phyloP scores from a whole-genome alignment of 2,113 vertebrate genomes.

The Leptodactylus fuscus region DNA sequence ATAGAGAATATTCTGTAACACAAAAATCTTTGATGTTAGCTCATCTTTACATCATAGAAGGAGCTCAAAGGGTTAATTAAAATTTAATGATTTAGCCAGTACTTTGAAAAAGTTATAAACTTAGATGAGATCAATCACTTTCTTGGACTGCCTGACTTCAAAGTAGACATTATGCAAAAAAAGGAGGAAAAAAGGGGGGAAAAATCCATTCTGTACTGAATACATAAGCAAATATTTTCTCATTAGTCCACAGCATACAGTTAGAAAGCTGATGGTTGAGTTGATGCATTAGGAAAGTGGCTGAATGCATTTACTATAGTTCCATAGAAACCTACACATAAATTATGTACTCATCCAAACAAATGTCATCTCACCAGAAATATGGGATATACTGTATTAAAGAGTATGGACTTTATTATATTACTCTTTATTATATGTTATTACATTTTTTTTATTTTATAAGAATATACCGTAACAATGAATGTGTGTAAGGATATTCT shows the following conservation, averaged over 20 bases:
- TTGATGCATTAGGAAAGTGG: conserved; percentile 72
- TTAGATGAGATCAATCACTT: conserved; percentile 96
- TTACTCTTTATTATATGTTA: no score
- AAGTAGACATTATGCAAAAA: conserved; percentile 90
- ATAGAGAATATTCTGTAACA: conserved; percentile 75
- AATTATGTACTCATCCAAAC: neutral
- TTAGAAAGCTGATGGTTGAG: conserved; percentile 75
- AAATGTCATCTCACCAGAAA: neutral
- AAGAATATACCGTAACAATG: no score
- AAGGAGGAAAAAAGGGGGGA: neutral
- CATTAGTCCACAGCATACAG: conserved; percentile 76
- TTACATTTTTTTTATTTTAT: no score
- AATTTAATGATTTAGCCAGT: conserved; percentile 95
- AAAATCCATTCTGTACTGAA: conserved; percentile 77
- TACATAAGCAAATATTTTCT: conserved; percentile 83
- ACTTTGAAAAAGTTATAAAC: conserved; percentile 97
- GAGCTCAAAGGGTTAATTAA: conserved; percentile 98
- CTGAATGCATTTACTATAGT: conserved; percentile 62
- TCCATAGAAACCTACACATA: neutral
- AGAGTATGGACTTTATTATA: no score
- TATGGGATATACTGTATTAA: no score
- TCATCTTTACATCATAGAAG: conserved; percentile 91
- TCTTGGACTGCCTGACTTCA: conserved; percentile 90
- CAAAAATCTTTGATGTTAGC: conserved; percentile 87
- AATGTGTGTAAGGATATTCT: no score